Base-by-base conservation (phyloP, 2,888 invertebrate species). In the Drosophila subquinaria region DNA sequence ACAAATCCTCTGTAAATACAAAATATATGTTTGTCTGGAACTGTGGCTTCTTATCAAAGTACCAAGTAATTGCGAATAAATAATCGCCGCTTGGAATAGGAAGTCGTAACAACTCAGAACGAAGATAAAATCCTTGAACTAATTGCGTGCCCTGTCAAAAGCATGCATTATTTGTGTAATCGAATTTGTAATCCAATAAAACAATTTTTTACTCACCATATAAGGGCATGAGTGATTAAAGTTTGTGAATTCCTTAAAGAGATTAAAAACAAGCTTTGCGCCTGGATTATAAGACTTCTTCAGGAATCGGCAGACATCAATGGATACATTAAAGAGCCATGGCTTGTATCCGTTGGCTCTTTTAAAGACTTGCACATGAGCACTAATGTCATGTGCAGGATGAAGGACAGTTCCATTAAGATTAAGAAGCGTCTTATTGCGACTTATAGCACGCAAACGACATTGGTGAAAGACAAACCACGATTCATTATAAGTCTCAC, bases 381-480 rank as follows among this genome's bases (percentile, higher is more conserved):
- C 27, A 27, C 27, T 5, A 27, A 27, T 6, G 27, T 27, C 27
- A 27, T 60, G 0, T 11, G 53, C 66, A 1, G 80, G 61, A 56
- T 79, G 47, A 0, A 72, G 38, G 1, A 64, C 0, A 9, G 60
- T 64, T 13, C 15, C 30, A n/a, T 71, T 68, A 0, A 60, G n/a
- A 45, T 80, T 77, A 0, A 79, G 45, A 9, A 40, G 50, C 3
- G 43, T 66, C 9, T 3, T 59, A 23, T 70, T 42, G 0, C 79
- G 70, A 2, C 20, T 51, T 0, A 79, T 23, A 0, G 76, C 76
- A 3, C 42, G 56, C 0, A 83, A 2, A 0, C 76, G 74, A 30
- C 74, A 82, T 15, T 27, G 17, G 11, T 73, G 30, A 3, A 81
- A 35, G 0, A 23, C 4, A 10, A 74, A 8, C 81, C 74, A 79